These are phyloP conservation scores for Eulimnadia texana DNA, from an alignment of 1,140 invertebrate species.

Conservation along the genomic window DNA sequence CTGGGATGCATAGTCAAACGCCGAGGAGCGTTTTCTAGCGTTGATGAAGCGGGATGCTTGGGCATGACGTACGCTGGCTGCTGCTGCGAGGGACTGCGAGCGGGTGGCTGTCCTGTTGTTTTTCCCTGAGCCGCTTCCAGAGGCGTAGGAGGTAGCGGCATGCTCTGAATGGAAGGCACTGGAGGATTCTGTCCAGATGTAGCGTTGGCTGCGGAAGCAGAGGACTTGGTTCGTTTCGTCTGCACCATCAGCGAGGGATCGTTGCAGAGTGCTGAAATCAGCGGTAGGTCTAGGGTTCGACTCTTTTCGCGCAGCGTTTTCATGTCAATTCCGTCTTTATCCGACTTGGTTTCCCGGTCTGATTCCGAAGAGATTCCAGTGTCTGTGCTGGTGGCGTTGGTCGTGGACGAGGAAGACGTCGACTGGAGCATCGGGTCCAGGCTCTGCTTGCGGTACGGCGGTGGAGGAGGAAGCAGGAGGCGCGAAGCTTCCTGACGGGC, in stretches of 20 bases:
- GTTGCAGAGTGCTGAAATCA: conserved; percentile 78
- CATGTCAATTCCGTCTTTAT: conserved; percentile 46
- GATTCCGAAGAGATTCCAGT: conserved; percentile 14
- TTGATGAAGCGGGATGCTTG: conserved; percentile 35
- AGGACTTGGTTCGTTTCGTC: conserved; percentile 39
- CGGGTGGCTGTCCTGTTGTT: conserved; percentile 12
- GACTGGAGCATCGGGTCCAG: conserved; percentile 17
- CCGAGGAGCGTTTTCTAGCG: neutral
- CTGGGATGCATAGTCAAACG: neutral
- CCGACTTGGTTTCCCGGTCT: conserved; percentile 15
- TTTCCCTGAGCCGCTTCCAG: conserved; percentile 14
- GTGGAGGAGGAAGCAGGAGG: conserved; percentile 18
- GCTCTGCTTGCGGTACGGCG: conserved; percentile 21
- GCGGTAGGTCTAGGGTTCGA: conserved; percentile 66
- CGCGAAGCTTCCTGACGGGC: conserved; percentile 14
- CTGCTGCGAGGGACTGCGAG: neutral
- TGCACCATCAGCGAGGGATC: conserved; percentile 69
- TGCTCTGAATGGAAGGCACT: conserved; percentile 12
- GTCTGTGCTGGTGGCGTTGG: conserved; percentile 14
- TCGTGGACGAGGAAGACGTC: conserved; percentile 14
- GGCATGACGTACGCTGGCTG: conserved; percentile 49
- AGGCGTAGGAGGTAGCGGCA: conserved; percentile 14
- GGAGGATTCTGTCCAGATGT: neutral
- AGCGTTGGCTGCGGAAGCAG: neutral
- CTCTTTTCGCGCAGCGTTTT: conserved; percentile 67